Evolutionary conservation across 2,888 invertebrate species (phyloP).

Genomic region (Rhimphoctona megacephalus): DNA sequence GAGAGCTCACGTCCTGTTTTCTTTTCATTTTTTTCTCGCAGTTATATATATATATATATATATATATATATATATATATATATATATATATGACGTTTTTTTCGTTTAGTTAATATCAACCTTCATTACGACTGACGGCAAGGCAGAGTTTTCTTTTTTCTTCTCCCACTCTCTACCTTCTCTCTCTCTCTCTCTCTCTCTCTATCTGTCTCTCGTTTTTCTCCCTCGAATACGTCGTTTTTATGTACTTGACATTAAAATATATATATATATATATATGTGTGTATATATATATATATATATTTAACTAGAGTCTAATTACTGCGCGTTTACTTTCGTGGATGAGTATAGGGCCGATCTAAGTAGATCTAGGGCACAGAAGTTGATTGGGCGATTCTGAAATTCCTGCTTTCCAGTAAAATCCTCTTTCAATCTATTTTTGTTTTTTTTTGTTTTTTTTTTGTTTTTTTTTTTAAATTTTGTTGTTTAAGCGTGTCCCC

Average conservation of each 20-base stretch:
- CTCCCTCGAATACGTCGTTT: slow-evolving; percentile 38
- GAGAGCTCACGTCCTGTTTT: slow-evolving; percentile 70
- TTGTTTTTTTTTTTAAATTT: not conserved
- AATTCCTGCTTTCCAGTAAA: not conserved
- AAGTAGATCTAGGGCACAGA: slow-evolving; percentile 64
- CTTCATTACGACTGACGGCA: slow-evolving; percentile 60
- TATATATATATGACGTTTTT: not conserved
- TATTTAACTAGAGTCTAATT: slow-evolving; percentile 67
- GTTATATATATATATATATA: not conserved
- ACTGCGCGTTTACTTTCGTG: slow-evolving; percentile 78
- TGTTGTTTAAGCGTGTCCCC: slow-evolving; percentile 5
- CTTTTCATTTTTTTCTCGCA: too few species aligned
- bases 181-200: slow-evolving; percentile 2
- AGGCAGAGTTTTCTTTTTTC: slow-evolving; percentile 63
- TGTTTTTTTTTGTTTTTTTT: not conserved
- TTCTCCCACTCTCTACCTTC: slow-evolving; percentile 16
- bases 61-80: not conserved
- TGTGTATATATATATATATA: slow-evolving; percentile 66
- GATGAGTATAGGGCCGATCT: slow-evolving; percentile 77
- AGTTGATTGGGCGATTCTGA: slow-evolving; percentile 45
- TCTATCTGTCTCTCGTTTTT: slow-evolving; percentile 45
- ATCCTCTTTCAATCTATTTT: not conserved
- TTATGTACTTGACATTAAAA: slow-evolving; percentile 51
- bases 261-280: slow-evolving; percentile 68
- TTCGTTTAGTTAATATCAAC: slow-evolving; percentile 16